Percentiles rank a stretch among this genome's conserved stretches.
These are phyloP conservation scores for Cirrhinus molitorella DNA, from an alignment of 2,797 vertebrate species.

Conservation along the genomic window DNA sequence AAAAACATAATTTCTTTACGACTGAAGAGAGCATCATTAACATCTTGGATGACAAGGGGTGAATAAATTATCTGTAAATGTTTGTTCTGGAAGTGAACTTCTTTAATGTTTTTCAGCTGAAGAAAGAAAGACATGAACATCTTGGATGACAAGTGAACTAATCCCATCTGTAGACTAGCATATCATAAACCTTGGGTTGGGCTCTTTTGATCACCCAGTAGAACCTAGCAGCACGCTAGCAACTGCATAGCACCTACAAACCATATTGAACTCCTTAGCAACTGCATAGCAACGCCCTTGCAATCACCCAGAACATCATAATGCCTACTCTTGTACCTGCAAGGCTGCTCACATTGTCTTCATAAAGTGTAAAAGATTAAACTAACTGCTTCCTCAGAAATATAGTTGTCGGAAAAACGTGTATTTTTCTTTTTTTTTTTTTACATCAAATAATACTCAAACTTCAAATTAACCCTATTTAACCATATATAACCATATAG, in stretches of 20 bases:
- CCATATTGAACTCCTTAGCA: neutral
- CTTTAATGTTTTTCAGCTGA: too few relatives aligned
- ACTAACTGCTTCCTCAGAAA: neutral
- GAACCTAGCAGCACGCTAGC: neutral
- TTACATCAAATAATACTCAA: neutral
- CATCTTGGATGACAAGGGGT: too few relatives aligned
- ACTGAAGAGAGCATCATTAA: too few relatives aligned
- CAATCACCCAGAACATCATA: constrained; percentile 17
- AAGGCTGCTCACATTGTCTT: neutral
- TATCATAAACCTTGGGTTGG: too few relatives aligned
- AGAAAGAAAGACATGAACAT: too few relatives aligned
- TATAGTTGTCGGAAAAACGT: neutral
- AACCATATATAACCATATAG: too few relatives aligned
- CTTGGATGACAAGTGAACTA: too few relatives aligned
- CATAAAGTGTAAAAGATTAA: neutral
- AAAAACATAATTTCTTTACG: too few relatives aligned
- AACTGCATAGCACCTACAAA: constrained; percentile 5
- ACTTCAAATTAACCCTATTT: constrained; percentile 13
- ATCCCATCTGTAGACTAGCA: too few relatives aligned
- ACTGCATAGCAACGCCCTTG: constrained; percentile 23
- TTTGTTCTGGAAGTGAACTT: too few relatives aligned
- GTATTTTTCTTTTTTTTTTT: neutral
- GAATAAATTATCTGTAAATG: too few relatives aligned
- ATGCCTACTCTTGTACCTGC: neutral
- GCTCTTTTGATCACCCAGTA: neutral